phyloP scores from a whole-genome alignment of 2,888 invertebrate species.

The Synergus umbraculus region DNA sequence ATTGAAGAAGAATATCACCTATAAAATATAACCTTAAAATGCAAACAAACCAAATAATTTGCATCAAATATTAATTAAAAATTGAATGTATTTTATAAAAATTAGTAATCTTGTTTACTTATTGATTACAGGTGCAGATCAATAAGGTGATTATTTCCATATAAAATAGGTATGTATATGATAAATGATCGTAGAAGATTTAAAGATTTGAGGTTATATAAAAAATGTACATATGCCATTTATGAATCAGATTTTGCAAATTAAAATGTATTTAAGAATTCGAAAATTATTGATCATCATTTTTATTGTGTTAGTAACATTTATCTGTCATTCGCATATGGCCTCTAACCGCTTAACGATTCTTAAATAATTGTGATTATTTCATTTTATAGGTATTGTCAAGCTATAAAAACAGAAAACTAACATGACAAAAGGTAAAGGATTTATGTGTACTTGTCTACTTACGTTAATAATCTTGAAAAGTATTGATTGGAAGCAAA shows the following conservation, averaged over 20 bases:
- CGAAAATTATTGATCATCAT: background rate
- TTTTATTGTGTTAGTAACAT: background rate
- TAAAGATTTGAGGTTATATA: background rate
- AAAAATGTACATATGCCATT: background rate
- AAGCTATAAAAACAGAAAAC: conserved; percentile 34
- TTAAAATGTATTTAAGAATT: background rate
- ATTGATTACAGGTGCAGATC: background rate
- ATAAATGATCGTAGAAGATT: background rate
- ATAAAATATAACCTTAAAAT: background rate
- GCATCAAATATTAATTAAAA: background rate
- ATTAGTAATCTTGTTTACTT: background rate
- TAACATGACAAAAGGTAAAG: background rate
- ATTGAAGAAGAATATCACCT: background rate
- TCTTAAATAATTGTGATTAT: background rate
- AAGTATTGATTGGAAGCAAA: conserved; percentile 75
- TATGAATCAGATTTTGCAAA: background rate
- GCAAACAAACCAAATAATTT: background rate
- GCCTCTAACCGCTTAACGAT: background rate
- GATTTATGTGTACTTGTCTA: conserved; percentile 46
- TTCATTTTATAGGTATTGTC: conserved; percentile 8
- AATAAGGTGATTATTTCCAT: background rate
- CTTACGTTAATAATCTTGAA: conserved; percentile 73
- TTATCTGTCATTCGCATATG: background rate
- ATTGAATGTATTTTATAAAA: background rate
- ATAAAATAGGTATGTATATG: background rate